Evolutionary conservation across 2,113 vertebrate genomes (phyloP).

Genomic region (Poicephalus gulielmi): DNA sequence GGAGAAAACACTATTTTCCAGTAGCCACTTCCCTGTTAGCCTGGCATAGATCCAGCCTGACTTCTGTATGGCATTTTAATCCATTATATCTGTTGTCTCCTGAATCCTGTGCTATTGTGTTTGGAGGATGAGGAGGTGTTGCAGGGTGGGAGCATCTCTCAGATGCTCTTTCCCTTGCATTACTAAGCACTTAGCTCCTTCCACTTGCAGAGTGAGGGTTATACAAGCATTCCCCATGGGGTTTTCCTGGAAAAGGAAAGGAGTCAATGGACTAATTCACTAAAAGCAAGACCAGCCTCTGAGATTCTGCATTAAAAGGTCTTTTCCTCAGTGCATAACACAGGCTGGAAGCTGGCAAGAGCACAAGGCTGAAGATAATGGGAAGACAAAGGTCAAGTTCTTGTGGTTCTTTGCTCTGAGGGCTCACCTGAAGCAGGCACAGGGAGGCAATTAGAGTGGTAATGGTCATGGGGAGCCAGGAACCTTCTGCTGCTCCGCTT

Average conservation of each 20-base stretch:
- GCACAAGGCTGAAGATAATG: not conserved
- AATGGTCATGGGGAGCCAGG: not conserved
- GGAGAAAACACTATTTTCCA: not conserved
- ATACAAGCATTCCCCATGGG: not conserved
- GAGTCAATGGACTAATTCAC: constrained; percentile 48
- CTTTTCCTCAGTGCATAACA: not conserved
- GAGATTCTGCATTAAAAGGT: constrained; percentile 32
- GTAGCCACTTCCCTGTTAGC: not conserved
- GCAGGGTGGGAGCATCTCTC: not conserved
- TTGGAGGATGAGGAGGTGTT: not conserved
- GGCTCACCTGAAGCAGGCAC: not conserved
- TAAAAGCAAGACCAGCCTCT: constrained; percentile 36
- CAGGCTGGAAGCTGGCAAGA: not conserved
- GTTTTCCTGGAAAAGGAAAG: constrained; percentile 19
- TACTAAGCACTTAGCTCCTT: constrained; percentile 39
- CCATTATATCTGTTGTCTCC: not conserved
- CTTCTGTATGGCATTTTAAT: not conserved
- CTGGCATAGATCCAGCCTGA: not conserved
- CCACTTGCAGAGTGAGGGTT: not conserved
- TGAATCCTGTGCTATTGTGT: not conserved
- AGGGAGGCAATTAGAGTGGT: not conserved
- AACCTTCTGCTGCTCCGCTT: not conserved
- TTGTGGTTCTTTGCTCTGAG: not conserved
- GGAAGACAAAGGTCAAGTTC: not conserved
- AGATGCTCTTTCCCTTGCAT: not conserved